Percentiles rank a stretch among this genome's conserved stretches.
These are phyloP conservation scores for Acanthurus leucopareius DNA, from an alignment of 2,797 vertebrate genomes.

Conservation along the genomic window DNA sequence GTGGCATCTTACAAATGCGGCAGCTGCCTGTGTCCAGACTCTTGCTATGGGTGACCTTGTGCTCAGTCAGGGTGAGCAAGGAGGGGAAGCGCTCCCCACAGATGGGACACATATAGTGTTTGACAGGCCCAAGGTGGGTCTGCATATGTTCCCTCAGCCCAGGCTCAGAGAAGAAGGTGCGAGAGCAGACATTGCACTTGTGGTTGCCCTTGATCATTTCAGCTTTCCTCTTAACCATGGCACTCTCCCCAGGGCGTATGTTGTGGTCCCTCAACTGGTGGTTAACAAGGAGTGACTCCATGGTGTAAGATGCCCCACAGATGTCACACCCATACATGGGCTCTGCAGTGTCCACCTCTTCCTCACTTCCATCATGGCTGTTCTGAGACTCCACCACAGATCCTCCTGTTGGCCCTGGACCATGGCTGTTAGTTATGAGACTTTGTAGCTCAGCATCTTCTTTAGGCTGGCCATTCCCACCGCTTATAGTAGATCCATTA, in stretches of 20 bases:
- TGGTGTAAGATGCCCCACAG: slow-evolving; percentile 98
- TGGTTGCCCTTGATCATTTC: slow-evolving; percentile 99
- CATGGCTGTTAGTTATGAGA: slow-evolving; percentile 93
- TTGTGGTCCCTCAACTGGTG: slow-evolving; percentile 99
- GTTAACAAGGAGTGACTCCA: slow-evolving; percentile 97
- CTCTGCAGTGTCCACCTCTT: slow-evolving; percentile 94
- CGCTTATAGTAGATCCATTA: slow-evolving; percentile 88
- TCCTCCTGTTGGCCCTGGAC: slow-evolving; percentile 66
- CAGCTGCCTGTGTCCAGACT: slow-evolving; percentile 99
- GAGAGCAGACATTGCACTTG: slow-evolving; percentile 98
- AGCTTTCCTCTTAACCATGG: slow-evolving; percentile 95
- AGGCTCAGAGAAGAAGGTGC: slow-evolving; percentile 98
- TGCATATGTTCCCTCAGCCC: slow-evolving; percentile 99
- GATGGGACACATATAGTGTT: slow-evolving; percentile 99
- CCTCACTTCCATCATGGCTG: slow-evolving; percentile 95
- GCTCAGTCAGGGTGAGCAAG: slow-evolving; percentile 97
- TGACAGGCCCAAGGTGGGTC: slow-evolving; percentile 98
- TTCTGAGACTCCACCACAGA: slow-evolving; percentile 89
- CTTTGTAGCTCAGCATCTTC: slow-evolving; percentile 94
- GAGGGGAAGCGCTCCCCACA: slow-evolving; percentile 99
- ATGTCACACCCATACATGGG: slow-evolving; percentile 98
- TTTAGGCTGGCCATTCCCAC: slow-evolving; percentile 90
- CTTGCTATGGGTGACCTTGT: slow-evolving; percentile 99
- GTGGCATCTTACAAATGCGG: slow-evolving; percentile 98
- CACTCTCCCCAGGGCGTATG: slow-evolving; percentile 97